Percentiles rank a stretch among this genome's conserved stretches.
These are phyloP conservation scores for Ariopsis seemanni DNA, from an alignment of 2,113 vertebrate genomes.

Conservation along the genomic window DNA sequence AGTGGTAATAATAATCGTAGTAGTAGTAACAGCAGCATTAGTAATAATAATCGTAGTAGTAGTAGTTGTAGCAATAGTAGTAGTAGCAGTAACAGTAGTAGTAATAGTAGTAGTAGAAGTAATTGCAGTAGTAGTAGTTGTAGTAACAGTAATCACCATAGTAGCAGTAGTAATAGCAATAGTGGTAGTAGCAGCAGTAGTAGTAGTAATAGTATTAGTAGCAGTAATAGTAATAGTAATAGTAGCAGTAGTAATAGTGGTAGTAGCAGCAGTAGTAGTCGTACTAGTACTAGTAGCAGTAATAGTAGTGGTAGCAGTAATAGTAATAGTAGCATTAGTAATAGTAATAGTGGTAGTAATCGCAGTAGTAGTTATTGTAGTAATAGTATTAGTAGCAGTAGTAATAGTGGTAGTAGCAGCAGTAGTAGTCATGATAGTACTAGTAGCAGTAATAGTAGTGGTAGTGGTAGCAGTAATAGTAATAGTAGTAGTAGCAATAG, in stretches of 20 bases:
- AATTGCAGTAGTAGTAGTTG: not conserved
- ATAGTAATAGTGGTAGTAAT: not conserved
- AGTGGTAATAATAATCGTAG: too few relatives aligned
- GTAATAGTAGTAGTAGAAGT: not conserved
- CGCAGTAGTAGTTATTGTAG: not conserved
- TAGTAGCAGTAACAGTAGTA: too few relatives aligned
- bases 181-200: not conserved
- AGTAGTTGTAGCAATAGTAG: not conserved
- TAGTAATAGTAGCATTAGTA: too few relatives aligned
- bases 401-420: not conserved
- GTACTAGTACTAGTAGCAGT: not conserved
- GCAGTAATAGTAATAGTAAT: fast-evolving
- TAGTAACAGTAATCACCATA: not conserved
- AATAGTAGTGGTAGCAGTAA: not conserved
- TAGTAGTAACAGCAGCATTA: too few relatives aligned
- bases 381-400: not conserved
- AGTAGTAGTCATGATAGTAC: not conserved
- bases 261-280: not conserved
- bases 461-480: not conserved
- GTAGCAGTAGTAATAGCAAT: not conserved
- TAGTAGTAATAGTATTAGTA: not conserved
- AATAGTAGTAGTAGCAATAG: not conserved
- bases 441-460: too few relatives aligned
- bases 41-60: not conserved
- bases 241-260: too few relatives aligned